Base-by-base conservation (phyloP, 2,113 vertebrate genomes). In the Physeter macrocephalus region DNA sequence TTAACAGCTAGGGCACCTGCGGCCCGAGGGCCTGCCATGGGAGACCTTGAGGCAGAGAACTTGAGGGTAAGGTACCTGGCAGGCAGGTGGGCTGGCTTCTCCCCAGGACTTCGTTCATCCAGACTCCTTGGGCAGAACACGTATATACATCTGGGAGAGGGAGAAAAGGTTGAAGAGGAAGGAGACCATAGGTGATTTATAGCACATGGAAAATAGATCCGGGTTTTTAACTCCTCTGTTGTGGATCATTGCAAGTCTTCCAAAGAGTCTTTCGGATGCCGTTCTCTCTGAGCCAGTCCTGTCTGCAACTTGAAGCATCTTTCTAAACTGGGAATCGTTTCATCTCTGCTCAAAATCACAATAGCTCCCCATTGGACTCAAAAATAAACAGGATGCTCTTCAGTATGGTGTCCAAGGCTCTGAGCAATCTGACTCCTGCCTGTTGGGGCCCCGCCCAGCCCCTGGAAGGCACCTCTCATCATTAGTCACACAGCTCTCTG, bases 31-130 rank as follows among this genome's bases (percentile, higher is more conserved):
- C 23, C 74, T 46, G 85, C 0, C 0, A n/a, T 49, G 57, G 39
- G 67, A 78, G 36, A 69, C 52, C 5, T 12, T 69, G 54, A 93
- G 34, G 43, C 46, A 88, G 27, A 90, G 72, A 64, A 61, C 49
- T 54, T 67, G 43, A 91, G n/a, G 17, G 6, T 52, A 7, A 90
- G n/a, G 93, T 99, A 98, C 98, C 99, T 99, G 99, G 98, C 77
- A 57, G 86, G 90, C 99, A 99, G 71, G 98, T 97, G 0, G 99
- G 99, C 64, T 98, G 98, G 9, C 95, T 96, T 34, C 93, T 98
- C 29, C 99, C 99, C 52, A 99, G 95, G 12, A 99, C 98, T 93
- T 98, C 94, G 9, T 99, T 99, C 15, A 95, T 98, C 99, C 99
- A 99, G 17, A 97, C n/a, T 31, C 99, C 99, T 0, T 96, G 97